These are phyloP conservation scores for Mastigias papua DNA, from an alignment of 30 jellyfish, hydroid and myxozoan genomes.

Conservation along the genomic window DNA sequence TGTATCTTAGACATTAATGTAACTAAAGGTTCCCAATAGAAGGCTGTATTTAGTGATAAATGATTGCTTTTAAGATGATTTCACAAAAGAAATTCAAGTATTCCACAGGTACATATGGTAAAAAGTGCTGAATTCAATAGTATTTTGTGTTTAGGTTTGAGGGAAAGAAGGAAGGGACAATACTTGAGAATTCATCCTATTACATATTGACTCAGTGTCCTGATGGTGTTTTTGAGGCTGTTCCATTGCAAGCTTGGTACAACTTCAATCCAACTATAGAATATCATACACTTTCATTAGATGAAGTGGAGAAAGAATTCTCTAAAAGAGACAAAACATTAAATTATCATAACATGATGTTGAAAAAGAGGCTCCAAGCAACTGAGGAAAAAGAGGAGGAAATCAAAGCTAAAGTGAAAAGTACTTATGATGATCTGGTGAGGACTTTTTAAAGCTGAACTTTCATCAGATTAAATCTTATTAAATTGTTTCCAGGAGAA, in stretches of 20 bases:
- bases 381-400: constrained; percentile 68
- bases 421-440: constrained; percentile 76
- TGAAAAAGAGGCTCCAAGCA: constrained; percentile 76
- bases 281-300: constrained; percentile 83
- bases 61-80: too few relatives aligned
- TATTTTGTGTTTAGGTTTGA: constrained; percentile 48
- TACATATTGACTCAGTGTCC: constrained; percentile 95
- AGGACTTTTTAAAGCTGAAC: neutral
- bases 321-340: constrained; percentile 89
- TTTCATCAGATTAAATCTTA: too few relatives aligned
- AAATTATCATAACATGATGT: constrained; percentile 74
- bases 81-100: too few relatives aligned
- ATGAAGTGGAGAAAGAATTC: constrained; percentile 93
- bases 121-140: too few relatives aligned
- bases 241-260: constrained; percentile 98
- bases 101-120: too few relatives aligned
- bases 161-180: constrained; percentile 93
- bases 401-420: constrained; percentile 62
- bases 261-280: constrained; percentile 86
- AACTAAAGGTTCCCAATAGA: too few relatives aligned
- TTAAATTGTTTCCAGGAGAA: too few relatives aligned
- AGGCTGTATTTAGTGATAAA: too few relatives aligned
- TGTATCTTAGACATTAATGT: too few relatives aligned
- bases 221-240: constrained; percentile 96
- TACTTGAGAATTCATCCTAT: constrained; percentile 89